phyloP scores from a whole-genome alignment of 2,888 invertebrate genomes.

The Plebejus anna region DNA sequence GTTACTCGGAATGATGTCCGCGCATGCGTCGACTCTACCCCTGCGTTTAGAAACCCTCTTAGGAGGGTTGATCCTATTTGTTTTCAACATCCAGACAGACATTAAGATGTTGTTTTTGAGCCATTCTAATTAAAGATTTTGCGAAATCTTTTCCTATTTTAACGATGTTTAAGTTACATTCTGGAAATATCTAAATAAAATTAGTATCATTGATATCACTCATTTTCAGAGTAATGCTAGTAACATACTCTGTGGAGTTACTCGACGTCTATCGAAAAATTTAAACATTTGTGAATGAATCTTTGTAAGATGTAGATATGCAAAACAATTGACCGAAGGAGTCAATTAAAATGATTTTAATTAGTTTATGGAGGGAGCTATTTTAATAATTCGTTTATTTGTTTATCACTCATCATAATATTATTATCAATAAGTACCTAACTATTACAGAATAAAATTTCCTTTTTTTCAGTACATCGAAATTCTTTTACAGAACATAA shows the following conservation, averaged over 20 bases:
- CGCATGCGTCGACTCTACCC: constrained; percentile 59
- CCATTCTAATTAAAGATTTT: neutral
- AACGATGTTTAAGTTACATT: neutral
- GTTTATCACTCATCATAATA: no score
- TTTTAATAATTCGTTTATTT: no score
- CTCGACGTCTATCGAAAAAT: neutral
- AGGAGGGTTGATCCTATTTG: constrained; percentile 27
- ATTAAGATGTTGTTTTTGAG: neutral
- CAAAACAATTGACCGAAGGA: no score
- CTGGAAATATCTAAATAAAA: neutral
- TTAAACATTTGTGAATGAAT: neutral
- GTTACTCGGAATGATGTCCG: constrained; percentile 47
- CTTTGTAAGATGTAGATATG: neutral
- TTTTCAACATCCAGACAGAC: neutral
- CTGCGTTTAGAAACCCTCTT: constrained; percentile 52
- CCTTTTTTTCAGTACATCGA: neutral
- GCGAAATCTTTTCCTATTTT: neutral
- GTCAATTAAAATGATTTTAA: no score
- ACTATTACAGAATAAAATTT: no score
- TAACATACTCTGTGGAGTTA: neutral
- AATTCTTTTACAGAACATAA: neutral
- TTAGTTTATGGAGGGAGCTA: no score
- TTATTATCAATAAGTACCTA: no score
- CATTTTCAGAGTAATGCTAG: neutral
- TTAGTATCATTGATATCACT: neutral